Base-by-base conservation (phyloP, 2,888 invertebrate species). In the Osedax fenrisi region DNA sequence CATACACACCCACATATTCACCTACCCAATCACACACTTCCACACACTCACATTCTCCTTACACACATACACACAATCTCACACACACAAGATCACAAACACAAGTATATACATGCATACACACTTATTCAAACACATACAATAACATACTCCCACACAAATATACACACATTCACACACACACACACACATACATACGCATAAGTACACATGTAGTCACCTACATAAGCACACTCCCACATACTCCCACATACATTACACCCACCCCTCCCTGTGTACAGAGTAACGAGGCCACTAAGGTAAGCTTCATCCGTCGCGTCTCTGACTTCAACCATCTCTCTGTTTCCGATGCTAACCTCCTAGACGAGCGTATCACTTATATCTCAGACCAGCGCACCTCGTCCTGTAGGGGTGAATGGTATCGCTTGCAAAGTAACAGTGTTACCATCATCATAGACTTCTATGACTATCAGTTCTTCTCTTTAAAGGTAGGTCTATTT, bases 381-480 rank as follows among this genome's bases (percentile, higher is more conserved):
- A 41, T 41, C 17, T 10, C 5, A 41, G 41, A 41, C 17, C 41
- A 41, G 17, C 5, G 41, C 10, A 10, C 41, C 10, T 41, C 41
- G 17, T 10, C 5, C 5, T 41, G 41, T 41, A 5, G 17, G 17
- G 10, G 17, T 5, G 17, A 41, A 41, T 10, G 17, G 10, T 41
- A 41, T 17, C 5, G 17, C 5, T 5, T 41, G 10, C 5, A 41
- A 10, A 41, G 17, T 5, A 10, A 10, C 10, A 41, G 17, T 10
- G 56, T 26, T 10, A 75, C 70, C 10, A 68, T 79, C 17, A 76
- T 79, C 27, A 66, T 78, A 3, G 72, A 76, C 64, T 79, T 78
- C 76, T 78, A 70, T 59, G 79, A 79, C 62, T 79, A 78, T 59
- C 75, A 77, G 71, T 78, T 79, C 59, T 77, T 76, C 41, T 78